Percentiles rank a stretch among this genome's conserved stretches.
Conservation (phyloP, 2,797 vertebrate genomes). For the Sebastes miniatus region DNA sequence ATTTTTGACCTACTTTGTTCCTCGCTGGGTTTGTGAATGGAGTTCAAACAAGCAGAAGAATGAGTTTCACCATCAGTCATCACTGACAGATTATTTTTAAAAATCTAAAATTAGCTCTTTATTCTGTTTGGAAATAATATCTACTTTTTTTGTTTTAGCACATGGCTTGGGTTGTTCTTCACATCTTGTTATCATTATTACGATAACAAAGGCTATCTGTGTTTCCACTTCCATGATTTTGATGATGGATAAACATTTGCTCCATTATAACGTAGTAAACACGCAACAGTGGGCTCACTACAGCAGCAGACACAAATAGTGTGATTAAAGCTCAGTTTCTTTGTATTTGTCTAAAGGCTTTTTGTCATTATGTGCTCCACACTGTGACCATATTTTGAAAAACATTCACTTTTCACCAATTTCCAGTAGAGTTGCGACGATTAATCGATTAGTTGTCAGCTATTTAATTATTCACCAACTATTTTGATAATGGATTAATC, state of each 20-base stretch:
- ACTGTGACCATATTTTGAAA: background rate
- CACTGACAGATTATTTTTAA: background rate
- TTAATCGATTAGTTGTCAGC: accelerated
- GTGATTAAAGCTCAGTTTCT: background rate
- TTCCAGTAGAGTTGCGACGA: accelerated
- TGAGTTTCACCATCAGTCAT: background rate
- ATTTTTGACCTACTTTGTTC: slow-evolving; percentile 40
- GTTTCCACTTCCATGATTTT: slow-evolving; percentile 16
- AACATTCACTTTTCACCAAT: background rate
- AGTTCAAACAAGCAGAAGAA: background rate
- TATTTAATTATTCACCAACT: no score
- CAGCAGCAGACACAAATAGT: background rate
- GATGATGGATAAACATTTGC: slow-evolving; percentile 8
- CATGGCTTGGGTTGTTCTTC: background rate
- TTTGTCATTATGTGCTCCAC: background rate
- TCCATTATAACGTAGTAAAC: background rate
- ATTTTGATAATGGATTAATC: no score
- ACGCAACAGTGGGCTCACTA: background rate
- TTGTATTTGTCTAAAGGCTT: background rate
- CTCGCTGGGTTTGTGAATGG: slow-evolving; percentile 6
- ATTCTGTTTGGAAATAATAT: background rate
- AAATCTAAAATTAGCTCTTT: background rate
- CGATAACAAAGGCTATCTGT: slow-evolving; percentile 15
- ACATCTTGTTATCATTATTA: background rate
- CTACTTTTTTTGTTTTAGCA: background rate